These are phyloP conservation scores for Listrodromus nycthemerus DNA, from an alignment of 2,888 invertebrate species.

Conservation along the genomic window DNA sequence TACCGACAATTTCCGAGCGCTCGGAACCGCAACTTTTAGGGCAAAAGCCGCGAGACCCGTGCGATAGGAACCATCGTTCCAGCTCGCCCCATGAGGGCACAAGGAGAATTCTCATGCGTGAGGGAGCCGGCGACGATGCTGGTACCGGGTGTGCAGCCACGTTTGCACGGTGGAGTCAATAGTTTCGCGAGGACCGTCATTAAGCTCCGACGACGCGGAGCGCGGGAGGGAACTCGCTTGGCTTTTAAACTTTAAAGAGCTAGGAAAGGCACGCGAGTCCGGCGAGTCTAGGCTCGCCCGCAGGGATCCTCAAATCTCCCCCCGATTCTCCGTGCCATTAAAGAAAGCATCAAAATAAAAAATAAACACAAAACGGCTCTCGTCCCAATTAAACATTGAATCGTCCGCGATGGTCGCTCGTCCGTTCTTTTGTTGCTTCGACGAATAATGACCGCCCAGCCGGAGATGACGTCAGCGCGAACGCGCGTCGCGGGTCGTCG, in stretches of 20 bases:
- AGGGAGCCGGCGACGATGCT: not conserved
- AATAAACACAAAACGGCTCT: not conserved
- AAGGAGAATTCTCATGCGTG: not conserved
- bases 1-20: not conserved
- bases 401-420: not conserved
- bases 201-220: slow-evolving; percentile 9
- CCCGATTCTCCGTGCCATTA: not conserved
- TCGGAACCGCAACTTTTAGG: not conserved
- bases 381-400: not conserved
- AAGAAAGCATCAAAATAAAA: not conserved
- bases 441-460: not conserved
- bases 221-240: slow-evolving; percentile 60
- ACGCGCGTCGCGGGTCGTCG: slow-evolving; percentile 13
- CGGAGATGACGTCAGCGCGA: slow-evolving; percentile 22
- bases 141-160: not conserved
- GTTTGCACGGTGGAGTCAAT: slow-evolving; percentile 71
- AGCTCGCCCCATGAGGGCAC: not conserved
- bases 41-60: not conserved
- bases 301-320: slow-evolving; percentile 78
- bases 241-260: slow-evolving; percentile 84
- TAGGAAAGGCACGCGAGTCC: slow-evolving; percentile 60
- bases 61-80: not conserved
- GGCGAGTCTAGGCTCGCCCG: slow-evolving; percentile 65
- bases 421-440: not conserved
- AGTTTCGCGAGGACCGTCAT: slow-evolving; percentile 70